Conservation (phyloP, 1,140 invertebrate genomes). For the Aethina tumida region DNA sequence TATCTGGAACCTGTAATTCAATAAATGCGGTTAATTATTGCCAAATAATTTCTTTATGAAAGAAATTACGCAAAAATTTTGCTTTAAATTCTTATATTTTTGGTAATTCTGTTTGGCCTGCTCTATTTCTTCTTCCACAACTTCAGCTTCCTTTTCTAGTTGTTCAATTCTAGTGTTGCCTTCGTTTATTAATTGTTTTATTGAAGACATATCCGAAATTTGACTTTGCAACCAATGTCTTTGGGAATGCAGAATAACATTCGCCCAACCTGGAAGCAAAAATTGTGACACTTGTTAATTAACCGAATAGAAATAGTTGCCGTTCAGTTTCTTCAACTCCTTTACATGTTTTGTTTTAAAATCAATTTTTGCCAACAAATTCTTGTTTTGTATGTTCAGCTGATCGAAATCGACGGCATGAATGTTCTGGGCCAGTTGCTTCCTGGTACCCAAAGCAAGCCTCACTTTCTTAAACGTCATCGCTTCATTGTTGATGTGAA, state of each 20-base stretch:
- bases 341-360: constrained; percentile 33
- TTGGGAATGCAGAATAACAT: constrained; percentile 24
- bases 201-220: constrained; percentile 9
- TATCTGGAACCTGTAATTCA: constrained; percentile 37
- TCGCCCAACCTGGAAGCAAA: constrained; percentile 14
- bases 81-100: constrained; percentile 16
- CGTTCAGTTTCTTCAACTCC: constrained; percentile 36
- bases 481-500: constrained; percentile 17
- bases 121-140: constrained; percentile 17
- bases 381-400: constrained; percentile 37
- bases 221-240: constrained; percentile 27
- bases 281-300: constrained; percentile 1
- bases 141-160: constrained; percentile 18
- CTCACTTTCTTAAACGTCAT: constrained; percentile 29
- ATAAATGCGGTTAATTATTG: too few relatives aligned
- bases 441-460: constrained; percentile 29
- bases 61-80: constrained; percentile 12
- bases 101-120: constrained; percentile 20
- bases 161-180: constrained; percentile 16
- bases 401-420: constrained; percentile 40
- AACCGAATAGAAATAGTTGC: too few relatives aligned
- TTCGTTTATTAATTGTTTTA: constrained; percentile 16
- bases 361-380: constrained; percentile 34
- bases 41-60: too few relatives aligned
- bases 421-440: constrained; percentile 36